Evolutionary conservation across 1,140 invertebrate species (phyloP).

Genomic region (Drosophila kikkawai): DNA sequence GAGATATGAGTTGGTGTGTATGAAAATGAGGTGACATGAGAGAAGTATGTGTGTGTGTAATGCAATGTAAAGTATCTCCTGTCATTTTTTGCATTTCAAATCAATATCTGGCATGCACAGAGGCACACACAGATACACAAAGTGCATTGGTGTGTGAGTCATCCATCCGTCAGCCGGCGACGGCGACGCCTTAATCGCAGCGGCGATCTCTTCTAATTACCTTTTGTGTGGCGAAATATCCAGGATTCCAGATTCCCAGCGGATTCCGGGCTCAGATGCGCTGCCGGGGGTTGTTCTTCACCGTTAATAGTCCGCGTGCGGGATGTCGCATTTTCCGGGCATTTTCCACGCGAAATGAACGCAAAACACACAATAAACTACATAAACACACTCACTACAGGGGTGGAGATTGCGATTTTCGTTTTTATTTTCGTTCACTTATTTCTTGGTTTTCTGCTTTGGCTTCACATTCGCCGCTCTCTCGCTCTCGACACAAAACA

Average conservation of each 20-base stretch:
- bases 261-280: conserved; percentile 2
- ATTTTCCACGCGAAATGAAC: conserved; percentile 16
- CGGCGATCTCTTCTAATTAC: conserved; percentile 44
- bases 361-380: conserved; percentile 5
- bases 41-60: conserved; percentile 3
- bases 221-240: conserved; percentile 31
- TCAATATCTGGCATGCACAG: conserved; percentile 41
- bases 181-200: conserved; percentile 32
- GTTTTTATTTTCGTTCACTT: conserved; percentile 83
- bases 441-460: conserved; percentile 81
- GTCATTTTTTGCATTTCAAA: conserved; percentile 39
- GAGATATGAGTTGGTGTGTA: conserved; percentile 14
- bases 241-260: conserved; percentile 23
- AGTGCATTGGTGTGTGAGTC: conserved; percentile 26
- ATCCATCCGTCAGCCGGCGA: conserved; percentile 38
- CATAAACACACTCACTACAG: conserved; percentile 25
- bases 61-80: conserved; percentile 31
- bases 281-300: conserved; percentile 28
- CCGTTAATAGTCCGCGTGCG: conserved; percentile 7
- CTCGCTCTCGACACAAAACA: conserved; percentile 46
- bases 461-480: conserved; percentile 77
- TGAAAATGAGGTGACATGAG: conserved; percentile 16
- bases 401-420: conserved; percentile 60
- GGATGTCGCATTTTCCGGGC: conserved; percentile 14
- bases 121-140: conserved; percentile 4